Evolutionary conservation across 2,113 vertebrate species (phyloP), one percentile per base, ranked within the genome.

Genomic region (Balaeniceps rex): DNA sequence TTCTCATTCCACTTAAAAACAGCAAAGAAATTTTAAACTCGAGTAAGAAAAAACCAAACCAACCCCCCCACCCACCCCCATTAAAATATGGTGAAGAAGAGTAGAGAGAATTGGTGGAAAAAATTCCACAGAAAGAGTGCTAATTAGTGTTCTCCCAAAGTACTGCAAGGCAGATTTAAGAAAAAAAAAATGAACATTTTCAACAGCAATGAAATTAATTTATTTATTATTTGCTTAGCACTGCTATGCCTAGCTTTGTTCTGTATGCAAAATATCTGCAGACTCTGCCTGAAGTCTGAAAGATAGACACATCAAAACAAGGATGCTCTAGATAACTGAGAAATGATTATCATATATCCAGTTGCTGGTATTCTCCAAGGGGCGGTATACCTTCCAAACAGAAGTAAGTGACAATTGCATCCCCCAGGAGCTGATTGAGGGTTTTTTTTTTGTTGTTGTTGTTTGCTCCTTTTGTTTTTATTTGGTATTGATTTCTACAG

Each of bases 291-390:
- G 83, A 87, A 92, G 76, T 87, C 77, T 95, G 74, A 58, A 82
- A 82, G 88, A 94, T 64, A 97, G 95, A 94, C 83, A 95, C 93
- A 94, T 96, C 91, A 96, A 94, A 95, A 95, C 93, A 65, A 87
- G 69, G 83, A 72, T 57, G 86, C 88, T 84, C 77, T 85, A 82
- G 80, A 92, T 97, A 95, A 91, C 34, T 42, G 70, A 82, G 83
- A 69, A 69, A 77, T 88, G 0, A 95, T 97, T 95, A 82, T 75
- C 83, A 65, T 61, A 31, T 19, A 4, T 90, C 69, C 49, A 82
- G 44, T 96, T 87, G 86, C 54, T 92, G 69, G 17, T 75, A 61
- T 92, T 95, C 88, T 94, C 83, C 34, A 65, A 57, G 57, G 86
- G 72, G 16, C 8, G 12, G 3, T 82, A 33, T 19, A 76, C 57